Conservation (phyloP, 1,140 invertebrate genomes). For the Teleopsis dalmanni region DNA sequence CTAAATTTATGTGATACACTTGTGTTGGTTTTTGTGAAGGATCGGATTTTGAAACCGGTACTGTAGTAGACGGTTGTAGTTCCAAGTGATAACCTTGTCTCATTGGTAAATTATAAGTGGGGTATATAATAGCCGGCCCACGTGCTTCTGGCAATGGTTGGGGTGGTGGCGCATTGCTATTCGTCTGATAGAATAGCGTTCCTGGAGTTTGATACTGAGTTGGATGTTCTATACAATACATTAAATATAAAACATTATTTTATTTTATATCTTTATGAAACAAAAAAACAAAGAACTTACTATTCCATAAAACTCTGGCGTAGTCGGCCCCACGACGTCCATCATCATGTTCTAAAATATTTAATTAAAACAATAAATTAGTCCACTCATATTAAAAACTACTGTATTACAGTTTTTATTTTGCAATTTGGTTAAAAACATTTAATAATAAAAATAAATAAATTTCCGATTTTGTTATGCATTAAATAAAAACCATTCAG, state of each 20-base stretch:
- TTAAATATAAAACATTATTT: neutral
- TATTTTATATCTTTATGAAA: neutral
- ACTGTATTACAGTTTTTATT: too few species aligned
- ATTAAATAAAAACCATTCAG: too few species aligned
- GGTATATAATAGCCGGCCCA: slow-evolving; percentile 28
- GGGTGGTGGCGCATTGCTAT: slow-evolving; percentile 30
- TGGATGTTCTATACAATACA: slow-evolving; percentile 25
- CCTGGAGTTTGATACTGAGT: slow-evolving; percentile 34
- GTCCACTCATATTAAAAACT: neutral
- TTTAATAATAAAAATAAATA: too few species aligned
- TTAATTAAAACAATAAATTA: too few species aligned
- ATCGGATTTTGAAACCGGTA: slow-evolving; percentile 25
- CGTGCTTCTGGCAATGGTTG: slow-evolving; percentile 33
- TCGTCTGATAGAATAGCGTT: slow-evolving; percentile 39
- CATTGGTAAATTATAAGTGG: slow-evolving; percentile 22
- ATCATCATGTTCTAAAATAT: slow-evolving; percentile 61
- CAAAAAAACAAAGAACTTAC: slow-evolving; percentile 51
- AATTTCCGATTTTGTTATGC: too few species aligned
- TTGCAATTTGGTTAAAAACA: too few species aligned
- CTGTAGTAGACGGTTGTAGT: slow-evolving; percentile 21
- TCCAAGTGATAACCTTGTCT: slow-evolving; percentile 35
- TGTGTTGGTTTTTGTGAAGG: slow-evolving; percentile 28
- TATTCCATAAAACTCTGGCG: slow-evolving; percentile 72
- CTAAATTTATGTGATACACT: slow-evolving; percentile 38
- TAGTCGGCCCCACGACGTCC: slow-evolving; percentile 63